These are phyloP conservation scores for Temnothorax curvispinosus DNA, from an alignment of 1,140 invertebrate genomes.

Conservation along the genomic window DNA sequence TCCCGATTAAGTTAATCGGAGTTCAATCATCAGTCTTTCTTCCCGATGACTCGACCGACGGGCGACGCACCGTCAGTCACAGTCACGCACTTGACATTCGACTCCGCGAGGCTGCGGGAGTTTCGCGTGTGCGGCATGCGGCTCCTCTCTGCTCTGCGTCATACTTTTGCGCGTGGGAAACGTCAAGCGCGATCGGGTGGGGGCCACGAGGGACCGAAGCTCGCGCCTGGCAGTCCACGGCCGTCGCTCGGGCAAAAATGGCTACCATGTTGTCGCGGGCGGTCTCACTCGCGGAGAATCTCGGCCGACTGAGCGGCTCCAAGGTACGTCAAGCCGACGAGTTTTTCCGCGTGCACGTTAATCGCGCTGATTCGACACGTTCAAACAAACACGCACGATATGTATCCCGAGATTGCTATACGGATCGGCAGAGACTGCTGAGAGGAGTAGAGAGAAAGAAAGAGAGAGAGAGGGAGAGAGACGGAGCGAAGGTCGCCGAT, in stretches of 20 bases:
- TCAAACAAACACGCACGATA: not conserved
- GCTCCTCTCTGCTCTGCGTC: not conserved
- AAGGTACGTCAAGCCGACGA: conserved; percentile 87
- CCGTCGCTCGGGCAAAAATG: conserved; percentile 86
- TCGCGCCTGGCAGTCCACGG: conserved; percentile 74
- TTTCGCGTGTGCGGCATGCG: conserved; percentile 45
- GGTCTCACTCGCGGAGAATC: conserved; percentile 88
- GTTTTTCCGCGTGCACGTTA: not conserved
- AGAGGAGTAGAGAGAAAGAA: not conserved
- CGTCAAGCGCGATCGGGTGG: conserved; percentile 65
- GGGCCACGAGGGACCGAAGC: conserved; percentile 65
- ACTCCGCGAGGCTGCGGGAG: not conserved
- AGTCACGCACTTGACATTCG: not conserved
- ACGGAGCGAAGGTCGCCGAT: conserved; percentile 64
- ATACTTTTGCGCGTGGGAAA: conserved; percentile 46
- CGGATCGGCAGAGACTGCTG: not conserved
- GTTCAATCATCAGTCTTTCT: not conserved
- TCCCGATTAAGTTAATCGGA: not conserved
- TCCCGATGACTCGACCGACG: not conserved
- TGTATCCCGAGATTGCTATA: not conserved
- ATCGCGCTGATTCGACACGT: not conserved
- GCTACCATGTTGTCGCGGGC: conserved; percentile 89
- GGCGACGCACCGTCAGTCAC: not conserved
- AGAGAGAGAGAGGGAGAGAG: not conserved
- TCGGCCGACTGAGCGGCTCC: conserved; percentile 87